A percentile compares a stretch with the other conserved stretches of the same genome.
phyloP scores from a whole-genome alignment of 2,888 invertebrate genomes.

The Drosophila birchii region DNA sequence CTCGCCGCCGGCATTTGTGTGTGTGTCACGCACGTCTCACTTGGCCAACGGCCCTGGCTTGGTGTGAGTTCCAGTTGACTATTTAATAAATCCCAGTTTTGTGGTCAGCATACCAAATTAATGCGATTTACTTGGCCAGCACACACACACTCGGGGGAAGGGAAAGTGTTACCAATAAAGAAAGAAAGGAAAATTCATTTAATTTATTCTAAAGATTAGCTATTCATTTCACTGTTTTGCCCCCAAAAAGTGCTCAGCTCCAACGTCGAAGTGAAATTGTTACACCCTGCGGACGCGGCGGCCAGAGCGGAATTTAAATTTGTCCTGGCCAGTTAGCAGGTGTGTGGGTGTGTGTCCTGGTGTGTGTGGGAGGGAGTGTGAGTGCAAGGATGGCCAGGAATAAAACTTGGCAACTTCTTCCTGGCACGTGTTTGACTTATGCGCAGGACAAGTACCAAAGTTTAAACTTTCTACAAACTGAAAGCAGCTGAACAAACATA shows the following conservation, averaged over 20 bases:
- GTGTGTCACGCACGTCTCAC: conserved; percentile 68
- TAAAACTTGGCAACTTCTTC: conserved; percentile 56
- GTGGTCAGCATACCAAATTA: conserved; percentile 82
- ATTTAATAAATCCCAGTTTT: conserved; percentile 82
- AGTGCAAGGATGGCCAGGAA: conserved; percentile 32
- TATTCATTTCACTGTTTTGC: conserved; percentile 68
- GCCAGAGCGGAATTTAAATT: conserved; percentile 64
- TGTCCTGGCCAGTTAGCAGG: conserved; percentile 67
- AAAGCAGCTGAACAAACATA: conserved; percentile 11
- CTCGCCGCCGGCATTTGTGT: conserved; percentile 56
- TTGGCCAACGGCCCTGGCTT: conserved; percentile 28
- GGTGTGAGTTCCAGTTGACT: conserved; percentile 70
- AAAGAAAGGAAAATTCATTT: conserved; percentile 68
- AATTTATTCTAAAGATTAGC: conserved; percentile 79
- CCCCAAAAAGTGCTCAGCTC: conserved; percentile 12
- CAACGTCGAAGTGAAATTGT: conserved; percentile 57
- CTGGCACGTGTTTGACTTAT: conserved; percentile 78
- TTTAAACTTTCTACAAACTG: conserved; percentile 63
- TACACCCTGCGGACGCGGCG: conserved; percentile 54
- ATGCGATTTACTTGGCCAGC: conserved; percentile 69
- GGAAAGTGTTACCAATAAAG: conserved; percentile 36
- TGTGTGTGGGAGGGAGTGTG: conserved; percentile 18
- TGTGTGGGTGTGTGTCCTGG: conserved; percentile 35
- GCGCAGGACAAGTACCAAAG: conserved; percentile 59
- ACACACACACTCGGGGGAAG: conserved; percentile 16